Base-by-base conservation (phyloP, 2,113 vertebrate species). In the Chunga burmeisteri region DNA sequence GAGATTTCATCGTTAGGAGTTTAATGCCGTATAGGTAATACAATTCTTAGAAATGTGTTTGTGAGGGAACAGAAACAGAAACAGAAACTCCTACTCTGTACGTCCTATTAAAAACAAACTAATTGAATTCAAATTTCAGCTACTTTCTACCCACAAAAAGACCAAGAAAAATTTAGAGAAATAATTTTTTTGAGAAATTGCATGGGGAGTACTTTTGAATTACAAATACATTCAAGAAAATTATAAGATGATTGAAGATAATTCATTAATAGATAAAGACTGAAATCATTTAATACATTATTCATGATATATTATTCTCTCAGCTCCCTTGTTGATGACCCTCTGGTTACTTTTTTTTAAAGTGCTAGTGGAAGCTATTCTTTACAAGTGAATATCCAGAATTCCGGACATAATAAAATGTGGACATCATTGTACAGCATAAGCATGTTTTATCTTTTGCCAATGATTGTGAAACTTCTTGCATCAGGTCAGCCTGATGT, bases 241-340 rank as follows among this genome's bases (percentile, higher is more conserved):
- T 96, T 95, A 92, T 94, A 91, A 95, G 92, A 93, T 96, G 96
- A 95, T 92, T 96, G 95, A 95, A 93, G 94, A 96, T 95, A 97
- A 94, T 94, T 97, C 91, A 94, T 97, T 96, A 97, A 94, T 94
- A 96, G 95, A 96, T 96, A 95, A 95, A 95, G 91, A 88, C 83
- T 61, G 94, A 91, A 97, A 93, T 95, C 47, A 93, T 94, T 94
- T 95, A 97, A 94, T 97, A 93, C 96, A 94, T 96, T 95, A 95
- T 97, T 97, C 93, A 95, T 96, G 84, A 95, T 85, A 91, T 58
- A 95, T 96, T 95, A 87, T 95, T 95, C 84, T 91, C 74, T 59
- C 80, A 90, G 32, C 32, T 97, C 94, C 95, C 93, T 95, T 82
- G 89, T 93, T 96, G 89, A 97, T 97, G 96, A 97, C 97, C 93